Evolutionary conservation across 2,888 invertebrate genomes (phyloP), one percentile per base, ranked within the genome.

Genomic region (Seladonia tumulorum): DNA sequence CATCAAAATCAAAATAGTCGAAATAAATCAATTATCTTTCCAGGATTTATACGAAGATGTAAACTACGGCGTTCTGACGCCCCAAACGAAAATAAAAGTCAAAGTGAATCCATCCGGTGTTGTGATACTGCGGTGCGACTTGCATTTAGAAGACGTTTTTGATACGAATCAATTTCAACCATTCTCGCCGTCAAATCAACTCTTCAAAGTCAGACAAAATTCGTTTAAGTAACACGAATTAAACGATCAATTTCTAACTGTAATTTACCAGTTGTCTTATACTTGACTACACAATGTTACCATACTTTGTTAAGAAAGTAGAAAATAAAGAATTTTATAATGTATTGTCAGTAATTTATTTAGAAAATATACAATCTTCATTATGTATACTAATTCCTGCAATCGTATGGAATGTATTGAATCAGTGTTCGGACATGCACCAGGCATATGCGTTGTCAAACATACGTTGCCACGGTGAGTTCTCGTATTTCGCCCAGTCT

Each of bases 71-170:
- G 96, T 98, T 87, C 95, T 98, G 76, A 97, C 97, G 68, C 97
- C 98, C 49, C 97, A 97, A 94, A 98, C 98, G 75, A 98, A 98
- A 96, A 98, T 98, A 94, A 98, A 98, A 96, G 98, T 98, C 89
- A 98, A 98, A 96, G 98, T 98, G 66, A 98, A 98, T 95, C 98
- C 98, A 91, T 98, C 98, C 95, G 98, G 98, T 94, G 98, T 98
- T 88, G 98, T 98, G 76, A 98, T 98, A 93, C 96, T 98, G 77
- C 96, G 98, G 92, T 98, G 98, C 18, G 97, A 98, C 94, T 97
- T 97, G 39, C 97, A 98, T 94, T 96, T 96, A 75, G 96, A 96
- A 4, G 92, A 93, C 78, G 83, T 90, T 73, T 93, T 90, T 72
- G 78, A 90, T 25, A 90, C 92, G 73, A 93, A 89, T 89, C 94